phyloP scores from a whole-genome alignment of 2,113 vertebrate species.

The Agelaius phoeniceus region DNA sequence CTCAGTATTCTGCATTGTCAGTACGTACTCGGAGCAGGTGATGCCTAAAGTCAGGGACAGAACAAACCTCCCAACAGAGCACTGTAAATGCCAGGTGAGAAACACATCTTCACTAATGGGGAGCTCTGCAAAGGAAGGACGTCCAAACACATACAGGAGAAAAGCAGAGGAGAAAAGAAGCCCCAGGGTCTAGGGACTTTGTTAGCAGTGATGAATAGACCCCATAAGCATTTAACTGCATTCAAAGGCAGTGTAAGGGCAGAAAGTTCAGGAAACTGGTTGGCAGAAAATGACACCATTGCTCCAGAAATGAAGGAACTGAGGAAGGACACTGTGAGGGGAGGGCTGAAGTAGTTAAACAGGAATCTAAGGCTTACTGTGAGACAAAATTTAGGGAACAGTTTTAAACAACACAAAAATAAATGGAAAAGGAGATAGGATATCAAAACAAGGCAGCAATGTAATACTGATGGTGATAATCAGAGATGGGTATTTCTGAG shows the following conservation, averaged over 20 bases:
- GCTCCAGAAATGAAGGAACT: background rate
- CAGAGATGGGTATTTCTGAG: background rate
- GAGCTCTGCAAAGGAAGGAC: background rate
- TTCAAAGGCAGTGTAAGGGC: rapidly evolving
- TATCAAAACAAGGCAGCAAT: background rate
- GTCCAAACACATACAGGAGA: background rate
- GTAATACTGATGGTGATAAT: background rate
- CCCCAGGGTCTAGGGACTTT: background rate
- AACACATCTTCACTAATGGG: background rate
- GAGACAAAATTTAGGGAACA: background rate
- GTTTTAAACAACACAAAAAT: background rate
- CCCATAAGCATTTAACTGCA: background rate
- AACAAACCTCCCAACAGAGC: background rate
- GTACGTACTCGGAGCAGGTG: background rate
- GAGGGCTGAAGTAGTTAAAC: background rate
- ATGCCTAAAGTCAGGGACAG: background rate
- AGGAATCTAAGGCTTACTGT: background rate
- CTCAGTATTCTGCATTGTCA: background rate
- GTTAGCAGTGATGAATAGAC: background rate
- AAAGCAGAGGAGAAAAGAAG: background rate
- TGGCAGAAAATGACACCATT: background rate
- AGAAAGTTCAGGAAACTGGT: background rate
- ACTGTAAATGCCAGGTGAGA: background rate
- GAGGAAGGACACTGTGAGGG: background rate
- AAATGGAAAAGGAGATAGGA: background rate